Conservation (phyloP, 2,113 vertebrate genomes). For the Catharus fuscescens region DNA sequence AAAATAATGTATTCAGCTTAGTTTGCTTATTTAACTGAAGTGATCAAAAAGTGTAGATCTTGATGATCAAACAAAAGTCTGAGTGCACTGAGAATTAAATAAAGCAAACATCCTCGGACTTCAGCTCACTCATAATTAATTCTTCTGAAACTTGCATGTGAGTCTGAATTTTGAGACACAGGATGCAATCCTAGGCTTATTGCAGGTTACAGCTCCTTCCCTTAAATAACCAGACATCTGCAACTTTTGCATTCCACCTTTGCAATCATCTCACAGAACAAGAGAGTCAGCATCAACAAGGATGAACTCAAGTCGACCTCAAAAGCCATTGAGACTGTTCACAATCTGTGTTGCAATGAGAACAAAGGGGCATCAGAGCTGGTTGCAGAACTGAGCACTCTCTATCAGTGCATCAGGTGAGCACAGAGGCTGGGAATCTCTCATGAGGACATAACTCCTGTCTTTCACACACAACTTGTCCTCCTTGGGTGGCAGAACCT, state of each 20-base stretch:
- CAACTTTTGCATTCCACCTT: not conserved
- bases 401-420: conserved; percentile 92
- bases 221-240: not conserved
- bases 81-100: not conserved
- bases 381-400: conserved; percentile 92
- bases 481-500: not conserved
- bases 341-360: conserved; percentile 96
- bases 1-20: not conserved
- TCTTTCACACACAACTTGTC: not conserved
- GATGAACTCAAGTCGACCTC: conserved; percentile 96
- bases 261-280: conserved; percentile 81
- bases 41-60: not conserved
- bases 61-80: not conserved
- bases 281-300: conserved; percentile 96
- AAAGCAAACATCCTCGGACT: not conserved
- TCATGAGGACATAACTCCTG: not conserved
- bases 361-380: conserved; percentile 97
- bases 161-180: not conserved
- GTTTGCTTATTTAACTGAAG: not conserved
- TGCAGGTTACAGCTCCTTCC: not conserved
- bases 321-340: conserved; percentile 95
- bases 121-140: not conserved
- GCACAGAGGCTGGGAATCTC: not conserved
- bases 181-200: not conserved
- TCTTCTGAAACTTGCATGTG: not conserved